Conservation (phyloP, 2,113 vertebrate genomes). For the Pyxicephalus adspersus region DNA sequence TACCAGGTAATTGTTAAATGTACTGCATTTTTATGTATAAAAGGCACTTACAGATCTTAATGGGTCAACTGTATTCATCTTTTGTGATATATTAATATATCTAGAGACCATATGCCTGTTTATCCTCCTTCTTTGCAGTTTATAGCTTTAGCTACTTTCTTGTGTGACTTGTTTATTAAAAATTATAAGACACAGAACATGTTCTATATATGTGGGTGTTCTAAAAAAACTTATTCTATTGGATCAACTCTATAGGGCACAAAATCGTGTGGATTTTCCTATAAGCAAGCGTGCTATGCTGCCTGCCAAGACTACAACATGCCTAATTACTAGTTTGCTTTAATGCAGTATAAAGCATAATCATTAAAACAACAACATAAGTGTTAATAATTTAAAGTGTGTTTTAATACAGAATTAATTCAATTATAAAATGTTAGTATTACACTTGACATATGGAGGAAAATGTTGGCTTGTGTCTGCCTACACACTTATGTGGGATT, state of each 20-base stretch:
- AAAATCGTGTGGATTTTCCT: slow-evolving; percentile 11
- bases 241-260: slow-evolving; percentile 7
- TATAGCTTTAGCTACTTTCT: no score
- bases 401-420: slow-evolving; percentile 30
- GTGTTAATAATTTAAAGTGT: slow-evolving; percentile 27
- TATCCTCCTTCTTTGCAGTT: no score
- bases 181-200: no score
- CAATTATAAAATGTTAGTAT: slow-evolving; percentile 40
- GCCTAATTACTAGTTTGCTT: slow-evolving; percentile 32
- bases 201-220: neutral
- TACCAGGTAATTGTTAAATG: no score
- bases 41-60: no score
- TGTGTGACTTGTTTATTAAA: no score
- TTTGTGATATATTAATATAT: no score
- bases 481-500: slow-evolving; percentile 20
- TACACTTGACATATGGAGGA: slow-evolving; percentile 38
- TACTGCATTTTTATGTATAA: no score
- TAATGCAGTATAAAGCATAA: slow-evolving; percentile 32
- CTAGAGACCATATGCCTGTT: no score
- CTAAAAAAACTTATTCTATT: neutral
- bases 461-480: slow-evolving; percentile 33
- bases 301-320: slow-evolving; percentile 27
- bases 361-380: slow-evolving; percentile 36
- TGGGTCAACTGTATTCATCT: no score
- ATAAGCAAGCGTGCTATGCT: neutral